Conservation (phyloP, 1,140 invertebrate genomes). For the Brachionus angularis region DNA sequence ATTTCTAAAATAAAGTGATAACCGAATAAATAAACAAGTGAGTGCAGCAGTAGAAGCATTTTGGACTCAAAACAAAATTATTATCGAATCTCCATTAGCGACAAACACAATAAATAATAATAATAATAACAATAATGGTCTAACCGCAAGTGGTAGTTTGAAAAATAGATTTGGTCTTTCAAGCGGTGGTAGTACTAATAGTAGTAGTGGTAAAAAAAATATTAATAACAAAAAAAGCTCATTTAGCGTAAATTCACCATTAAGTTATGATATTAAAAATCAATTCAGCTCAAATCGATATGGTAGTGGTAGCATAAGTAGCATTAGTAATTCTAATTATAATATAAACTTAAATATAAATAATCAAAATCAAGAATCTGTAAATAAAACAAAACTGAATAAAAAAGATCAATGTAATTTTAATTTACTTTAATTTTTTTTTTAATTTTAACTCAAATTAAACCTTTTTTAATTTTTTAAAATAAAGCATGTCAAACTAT, state of each 20-base stretch:
- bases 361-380: not conserved
- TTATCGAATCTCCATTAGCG: conserved; percentile 35
- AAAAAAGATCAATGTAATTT: conserved; percentile 36
- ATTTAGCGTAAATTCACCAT: not conserved
- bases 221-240: not conserved
- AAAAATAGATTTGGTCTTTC: conserved; percentile 1
- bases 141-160: not conserved
- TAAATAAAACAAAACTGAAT: not conserved
- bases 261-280: conserved; percentile 3
- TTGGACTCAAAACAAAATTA: conserved; percentile 41
- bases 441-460: not conserved
- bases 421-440: not conserved
- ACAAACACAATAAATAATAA: no score
- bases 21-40: conserved; percentile 8
- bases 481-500: conserved; percentile 23
- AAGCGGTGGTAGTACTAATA: not conserved
- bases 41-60: conserved; percentile 36
- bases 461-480: not conserved
- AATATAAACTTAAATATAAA: no score
- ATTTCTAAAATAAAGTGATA: not conserved
- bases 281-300: not conserved
- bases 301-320: conserved; percentile 6
- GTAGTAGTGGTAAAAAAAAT: not conserved
- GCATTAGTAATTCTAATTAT: no score
- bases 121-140: no score